phyloP scores from a whole-genome alignment of 2,113 vertebrate genomes.

The Datnioides undecimradiatus region DNA sequence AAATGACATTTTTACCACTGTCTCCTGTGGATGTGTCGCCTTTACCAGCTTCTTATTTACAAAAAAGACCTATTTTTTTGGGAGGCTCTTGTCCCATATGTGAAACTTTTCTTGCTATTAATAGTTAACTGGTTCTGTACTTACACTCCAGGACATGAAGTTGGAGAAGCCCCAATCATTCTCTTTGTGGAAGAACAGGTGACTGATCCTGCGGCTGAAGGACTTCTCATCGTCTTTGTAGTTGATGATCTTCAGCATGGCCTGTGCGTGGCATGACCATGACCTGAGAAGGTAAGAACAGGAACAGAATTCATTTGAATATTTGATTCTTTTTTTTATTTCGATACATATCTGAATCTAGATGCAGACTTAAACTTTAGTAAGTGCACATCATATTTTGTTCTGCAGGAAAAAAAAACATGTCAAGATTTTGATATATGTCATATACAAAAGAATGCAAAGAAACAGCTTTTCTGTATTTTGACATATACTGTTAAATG shows the following conservation, averaged over 20 bases:
- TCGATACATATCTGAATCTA: background rate
- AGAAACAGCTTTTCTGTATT: too few species aligned
- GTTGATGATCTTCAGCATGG: constrained; percentile 99
- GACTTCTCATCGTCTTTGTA: constrained; percentile 99
- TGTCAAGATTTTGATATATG: too few species aligned
- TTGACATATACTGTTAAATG: too few species aligned
- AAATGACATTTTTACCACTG: background rate
- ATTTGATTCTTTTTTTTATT: too few species aligned
- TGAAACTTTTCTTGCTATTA: background rate
- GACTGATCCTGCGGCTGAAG: constrained; percentile 98
- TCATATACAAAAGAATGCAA: too few species aligned
- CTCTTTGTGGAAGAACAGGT: constrained; percentile 99
- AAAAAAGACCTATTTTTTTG: background rate
- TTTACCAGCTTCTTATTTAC: background rate
- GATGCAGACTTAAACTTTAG: background rate
- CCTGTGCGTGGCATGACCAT: constrained; percentile 99
- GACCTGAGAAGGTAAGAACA: constrained; percentile 88
- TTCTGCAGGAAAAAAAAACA: too few species aligned
- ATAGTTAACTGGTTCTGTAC: constrained; percentile 68
- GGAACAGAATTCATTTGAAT: background rate
- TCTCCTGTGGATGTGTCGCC: too few species aligned
- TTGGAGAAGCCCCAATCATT: constrained; percentile 99
- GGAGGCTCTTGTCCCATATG: background rate
- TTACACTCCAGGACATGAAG: constrained; percentile 99
- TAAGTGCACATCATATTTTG: too few species aligned